A percentile compares a stretch with the other conserved stretches of the same genome.
Evolutionary conservation across 2,797 vertebrate genomes (phyloP).

Genomic region (Ciconia nigra): DNA sequence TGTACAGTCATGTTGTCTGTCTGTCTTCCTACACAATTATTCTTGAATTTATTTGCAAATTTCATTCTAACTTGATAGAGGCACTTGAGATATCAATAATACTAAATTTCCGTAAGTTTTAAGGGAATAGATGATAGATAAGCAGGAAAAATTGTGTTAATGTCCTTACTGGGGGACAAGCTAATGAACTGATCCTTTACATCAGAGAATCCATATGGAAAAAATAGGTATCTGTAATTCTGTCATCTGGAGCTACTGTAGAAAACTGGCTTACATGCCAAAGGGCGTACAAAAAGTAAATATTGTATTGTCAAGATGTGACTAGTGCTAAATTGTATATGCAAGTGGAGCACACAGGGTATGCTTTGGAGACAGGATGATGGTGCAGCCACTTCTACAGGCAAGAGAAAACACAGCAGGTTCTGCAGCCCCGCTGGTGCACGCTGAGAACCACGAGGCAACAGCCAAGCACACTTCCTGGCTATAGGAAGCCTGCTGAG

Average conservation of each 20-base stretch:
- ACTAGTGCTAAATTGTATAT: not conserved
- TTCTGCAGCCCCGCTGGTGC: not conserved
- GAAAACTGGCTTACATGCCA: not conserved
- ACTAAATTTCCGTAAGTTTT: not conserved
- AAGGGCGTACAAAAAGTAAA: not conserved
- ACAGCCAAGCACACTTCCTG: rapidly evolving
- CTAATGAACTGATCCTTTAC: not conserved
- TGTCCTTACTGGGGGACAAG: not conserved
- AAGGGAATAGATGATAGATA: not conserved
- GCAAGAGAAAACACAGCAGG: not conserved
- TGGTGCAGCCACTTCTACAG: not conserved
- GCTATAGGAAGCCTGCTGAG: not conserved
- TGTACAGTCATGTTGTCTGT: not conserved
- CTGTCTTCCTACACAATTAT: not conserved
- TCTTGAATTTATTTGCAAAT: not conserved
- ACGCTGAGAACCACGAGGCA: not conserved
- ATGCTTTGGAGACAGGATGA: not conserved
- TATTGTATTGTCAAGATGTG: not conserved
- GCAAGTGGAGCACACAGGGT: not conserved
- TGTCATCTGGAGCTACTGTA: not conserved
- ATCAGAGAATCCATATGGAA: not conserved
- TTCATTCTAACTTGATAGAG: not conserved
- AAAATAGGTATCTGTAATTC: not conserved
- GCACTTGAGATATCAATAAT: not conserved
- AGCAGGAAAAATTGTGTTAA: not conserved